These are phyloP conservation scores for Myopa testacea DNA, from an alignment of 2,888 invertebrate genomes.

Conservation along the genomic window DNA sequence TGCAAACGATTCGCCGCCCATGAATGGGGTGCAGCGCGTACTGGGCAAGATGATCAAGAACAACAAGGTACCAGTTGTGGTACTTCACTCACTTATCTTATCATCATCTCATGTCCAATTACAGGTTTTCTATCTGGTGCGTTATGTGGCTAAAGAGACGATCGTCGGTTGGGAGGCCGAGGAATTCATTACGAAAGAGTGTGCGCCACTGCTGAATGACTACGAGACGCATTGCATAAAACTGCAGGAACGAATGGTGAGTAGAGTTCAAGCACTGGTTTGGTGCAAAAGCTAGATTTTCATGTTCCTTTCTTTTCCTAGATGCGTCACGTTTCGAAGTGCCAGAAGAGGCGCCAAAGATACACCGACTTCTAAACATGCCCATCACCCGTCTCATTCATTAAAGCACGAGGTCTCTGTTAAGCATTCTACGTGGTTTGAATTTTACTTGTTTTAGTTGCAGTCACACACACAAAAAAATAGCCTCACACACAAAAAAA, in stretches of 20 bases:
- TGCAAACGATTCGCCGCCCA: slow-evolving; percentile 55
- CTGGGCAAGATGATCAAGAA: slow-evolving; percentile 60
- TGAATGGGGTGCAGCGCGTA: slow-evolving; percentile 60
- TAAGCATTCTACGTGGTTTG: too few species aligned
- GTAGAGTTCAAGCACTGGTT: slow-evolving; percentile 2
- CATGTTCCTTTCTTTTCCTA: slow-evolving; percentile 41
- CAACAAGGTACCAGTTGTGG: slow-evolving; percentile 52
- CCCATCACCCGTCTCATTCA: too few species aligned
- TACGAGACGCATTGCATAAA: slow-evolving; percentile 59
- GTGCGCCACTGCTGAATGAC: slow-evolving; percentile 57
- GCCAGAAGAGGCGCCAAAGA: slow-evolving; percentile 61
- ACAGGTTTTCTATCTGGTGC: slow-evolving; percentile 59
- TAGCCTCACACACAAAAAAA: too few species aligned
- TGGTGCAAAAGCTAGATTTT: not conserved
- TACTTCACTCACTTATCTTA: not conserved
- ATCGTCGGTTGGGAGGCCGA: slow-evolving; percentile 58
- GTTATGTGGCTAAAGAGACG: slow-evolving; percentile 55
- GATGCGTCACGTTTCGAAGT: slow-evolving; percentile 62
- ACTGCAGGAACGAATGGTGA: slow-evolving; percentile 59
- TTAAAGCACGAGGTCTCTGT: too few species aligned
- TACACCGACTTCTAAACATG: slow-evolving; percentile 59
- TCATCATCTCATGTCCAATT: not conserved
- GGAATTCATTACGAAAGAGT: slow-evolving; percentile 56
- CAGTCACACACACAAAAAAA: too few species aligned
- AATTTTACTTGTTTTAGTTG: too few species aligned